Percentiles rank a stretch among this genome's conserved stretches.
phyloP scores from a whole-genome alignment of 53 echinoderm and acorn worm species.

The Hippasteria phrygiana region DNA sequence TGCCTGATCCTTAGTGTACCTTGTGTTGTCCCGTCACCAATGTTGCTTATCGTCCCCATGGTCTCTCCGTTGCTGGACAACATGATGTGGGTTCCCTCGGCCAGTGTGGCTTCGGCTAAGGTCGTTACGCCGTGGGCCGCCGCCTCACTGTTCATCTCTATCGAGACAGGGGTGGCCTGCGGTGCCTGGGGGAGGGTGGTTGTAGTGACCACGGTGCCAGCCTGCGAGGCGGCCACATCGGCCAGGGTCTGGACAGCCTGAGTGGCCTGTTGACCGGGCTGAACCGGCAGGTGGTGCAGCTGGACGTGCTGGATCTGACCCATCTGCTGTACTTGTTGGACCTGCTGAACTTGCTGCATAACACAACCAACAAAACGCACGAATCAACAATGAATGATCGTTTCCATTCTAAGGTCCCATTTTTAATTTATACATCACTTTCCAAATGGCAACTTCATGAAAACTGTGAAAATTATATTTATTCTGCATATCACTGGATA shows the following conservation, averaged over 20 bases:
- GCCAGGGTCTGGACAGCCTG: constrained; percentile 97
- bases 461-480: too few relatives aligned
- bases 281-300: constrained; percentile 69
- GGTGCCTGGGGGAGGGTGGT: constrained; percentile 76
- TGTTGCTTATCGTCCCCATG: constrained; percentile 74
- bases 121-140: constrained; percentile 86
- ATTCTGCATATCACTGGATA: too few relatives aligned
- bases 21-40: constrained; percentile 83
- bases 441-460: background rate
- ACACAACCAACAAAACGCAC: background rate
- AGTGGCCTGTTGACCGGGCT: constrained; percentile 82
- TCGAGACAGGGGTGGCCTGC: constrained; percentile 76
- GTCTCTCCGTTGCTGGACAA: constrained; percentile 80
- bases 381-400: background rate
- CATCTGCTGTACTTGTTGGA: constrained; percentile 90
- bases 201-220: constrained; percentile 67
- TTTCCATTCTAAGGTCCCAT: too few relatives aligned
- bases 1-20: too few relatives aligned
- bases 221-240: constrained; percentile 89
- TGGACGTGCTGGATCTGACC: constrained; percentile 79
- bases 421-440: too few relatives aligned
- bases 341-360: constrained; percentile 80
- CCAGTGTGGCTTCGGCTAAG: constrained; percentile 80
- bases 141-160: constrained; percentile 83
- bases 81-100: constrained; percentile 92